Base-by-base conservation (phyloP, 2,113 vertebrate species). In the Stigmatopora nigra region DNA sequence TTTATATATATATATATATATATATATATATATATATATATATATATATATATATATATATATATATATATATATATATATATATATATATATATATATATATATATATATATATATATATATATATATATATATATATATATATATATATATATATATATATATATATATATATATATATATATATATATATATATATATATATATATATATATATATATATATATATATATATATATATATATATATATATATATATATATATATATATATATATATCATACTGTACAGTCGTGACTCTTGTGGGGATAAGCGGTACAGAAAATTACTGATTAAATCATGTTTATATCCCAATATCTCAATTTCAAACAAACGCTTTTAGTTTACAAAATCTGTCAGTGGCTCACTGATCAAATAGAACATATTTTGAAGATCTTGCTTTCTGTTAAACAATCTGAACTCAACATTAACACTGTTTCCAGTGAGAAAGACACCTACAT, bases 401-500 rank as follows among this genome's bases (percentile, higher is more conserved):
- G 19, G 7, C 51, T 53, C 51, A 12, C 51, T 52, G 49, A 2
- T 20, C 49, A 3, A 53, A 22, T 22, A 22, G 3, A 11, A 41
- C 9, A 41, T 41, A 22, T 53, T 22, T 22, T 9, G 11, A 4
- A 20, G 25, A 31, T 31, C 25, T 31, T 22, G 10, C 13, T 19
- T 22, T 25, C 35, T 1, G 14, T 19, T 45, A 38, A 22, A 20
- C 20, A 45, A 19, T 12, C 14, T 61, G 19, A 14, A 12, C 38
- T 61, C 16, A 4, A 13, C 63, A 35, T 76, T 14, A 11, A 31
- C 7, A 78, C 41, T 78, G 45, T 79, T 74, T 69, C 3, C 86
- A 99, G 96, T 75, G 92, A 94, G 76, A 90, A 92, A 12, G 96
- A 98, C 72, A 90, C 91, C 2, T 99, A 98, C 48, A 91, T 99